These are phyloP conservation scores for Mungos mungo DNA, from an alignment of 2,113 vertebrate species.

Conservation along the genomic window DNA sequence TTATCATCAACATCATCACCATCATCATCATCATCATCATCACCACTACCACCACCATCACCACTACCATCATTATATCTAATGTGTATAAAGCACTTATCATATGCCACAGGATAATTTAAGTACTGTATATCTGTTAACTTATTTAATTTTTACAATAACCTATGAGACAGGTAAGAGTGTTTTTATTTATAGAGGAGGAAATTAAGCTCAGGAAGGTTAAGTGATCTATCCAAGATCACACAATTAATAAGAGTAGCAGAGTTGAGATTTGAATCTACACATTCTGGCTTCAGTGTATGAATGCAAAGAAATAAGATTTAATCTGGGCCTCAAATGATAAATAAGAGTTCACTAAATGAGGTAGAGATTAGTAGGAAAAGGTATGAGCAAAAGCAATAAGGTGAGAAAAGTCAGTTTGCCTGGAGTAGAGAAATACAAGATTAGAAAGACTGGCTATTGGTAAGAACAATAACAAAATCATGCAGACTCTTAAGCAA, in stretches of 20 bases:
- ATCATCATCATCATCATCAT: not conserved
- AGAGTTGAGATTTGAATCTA: not conserved
- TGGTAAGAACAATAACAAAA: not conserved
- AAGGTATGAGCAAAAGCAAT: not conserved
- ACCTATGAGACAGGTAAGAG: not conserved
- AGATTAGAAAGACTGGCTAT: not conserved
- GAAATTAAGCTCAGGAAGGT: not conserved
- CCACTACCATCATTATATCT: not conserved
- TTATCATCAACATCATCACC: not conserved
- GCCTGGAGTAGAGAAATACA: not conserved
- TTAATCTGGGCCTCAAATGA: not conserved
- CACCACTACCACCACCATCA: not conserved
- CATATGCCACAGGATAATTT: not conserved
- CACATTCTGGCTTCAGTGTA: not conserved
- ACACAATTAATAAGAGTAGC: not conserved
- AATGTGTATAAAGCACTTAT: too few relatives aligned
- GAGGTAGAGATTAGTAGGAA: not conserved
- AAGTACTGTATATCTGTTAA: not conserved
- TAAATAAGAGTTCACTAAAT: not conserved
- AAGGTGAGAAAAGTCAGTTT: not conserved
- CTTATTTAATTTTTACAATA: not conserved
- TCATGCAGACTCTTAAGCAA: not conserved
- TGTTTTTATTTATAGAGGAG: not conserved
- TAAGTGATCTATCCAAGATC: not conserved
- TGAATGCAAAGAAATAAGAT: not conserved